Percentiles rank a stretch among this genome's conserved stretches.
phyloP scores from a whole-genome alignment of 2,113 vertebrate species.

The Trachemys scripta region DNA sequence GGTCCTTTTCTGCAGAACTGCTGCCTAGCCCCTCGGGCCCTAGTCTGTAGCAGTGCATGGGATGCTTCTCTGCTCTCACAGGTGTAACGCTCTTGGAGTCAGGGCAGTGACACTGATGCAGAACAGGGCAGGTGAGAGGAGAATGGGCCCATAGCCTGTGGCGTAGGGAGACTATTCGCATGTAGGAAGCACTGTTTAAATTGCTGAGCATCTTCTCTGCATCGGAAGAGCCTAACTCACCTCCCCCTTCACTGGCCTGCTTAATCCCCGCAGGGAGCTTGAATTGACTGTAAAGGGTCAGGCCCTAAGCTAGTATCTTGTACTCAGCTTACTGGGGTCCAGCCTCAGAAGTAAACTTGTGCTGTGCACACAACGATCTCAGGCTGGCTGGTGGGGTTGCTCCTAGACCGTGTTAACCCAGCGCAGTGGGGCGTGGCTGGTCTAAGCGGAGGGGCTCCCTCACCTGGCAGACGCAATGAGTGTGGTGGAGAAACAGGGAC shows the following conservation, averaged over 20 bases:
- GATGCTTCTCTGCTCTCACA: neutral
- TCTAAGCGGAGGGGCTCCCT: neutral
- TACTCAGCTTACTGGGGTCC: neutral
- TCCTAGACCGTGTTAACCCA: neutral
- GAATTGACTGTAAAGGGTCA: neutral
- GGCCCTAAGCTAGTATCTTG: neutral
- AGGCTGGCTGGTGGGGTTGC: neutral
- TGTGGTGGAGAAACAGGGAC: neutral
- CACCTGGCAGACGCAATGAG: neutral
- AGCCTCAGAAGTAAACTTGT: neutral
- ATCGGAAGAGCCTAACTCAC: neutral
- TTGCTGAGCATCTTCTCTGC: neutral
- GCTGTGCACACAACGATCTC: neutral
- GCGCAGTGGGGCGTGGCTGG: neutral
- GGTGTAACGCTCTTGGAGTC: neutral
- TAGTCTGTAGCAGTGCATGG: too few relatives aligned
- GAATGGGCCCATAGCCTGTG: neutral
- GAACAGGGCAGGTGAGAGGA: neutral
- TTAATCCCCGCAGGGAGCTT: neutral
- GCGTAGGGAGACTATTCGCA: neutral
- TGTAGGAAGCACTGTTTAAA: neutral
- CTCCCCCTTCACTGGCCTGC: neutral
- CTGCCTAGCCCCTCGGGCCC: too few relatives aligned
- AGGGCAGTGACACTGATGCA: neutral
- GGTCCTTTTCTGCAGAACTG: too few relatives aligned